These are phyloP conservation scores for Cavia porcellus DNA, from an alignment of 2,113 vertebrate species.

Conservation along the genomic window DNA sequence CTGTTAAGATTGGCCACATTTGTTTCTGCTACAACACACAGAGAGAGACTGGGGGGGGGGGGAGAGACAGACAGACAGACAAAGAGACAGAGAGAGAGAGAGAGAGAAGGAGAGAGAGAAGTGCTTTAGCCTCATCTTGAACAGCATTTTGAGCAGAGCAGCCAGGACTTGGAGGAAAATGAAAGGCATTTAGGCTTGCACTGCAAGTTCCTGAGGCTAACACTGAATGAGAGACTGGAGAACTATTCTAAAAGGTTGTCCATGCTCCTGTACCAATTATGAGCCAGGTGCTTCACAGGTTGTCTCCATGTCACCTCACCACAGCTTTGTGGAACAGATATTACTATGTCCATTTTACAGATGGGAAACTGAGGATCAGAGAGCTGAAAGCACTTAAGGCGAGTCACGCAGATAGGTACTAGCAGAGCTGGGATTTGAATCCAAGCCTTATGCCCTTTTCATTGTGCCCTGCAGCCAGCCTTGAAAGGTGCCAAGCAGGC, in stretches of 20 bases:
- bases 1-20: not conserved
- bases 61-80: too few species aligned
- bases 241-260: not conserved
- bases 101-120: too few species aligned
- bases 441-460: not conserved
- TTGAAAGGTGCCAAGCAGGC: constrained; percentile 14
- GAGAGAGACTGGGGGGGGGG: too few species aligned
- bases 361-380: not conserved
- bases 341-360: constrained; percentile 14
- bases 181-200: not conserved
- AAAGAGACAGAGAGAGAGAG: too few species aligned
- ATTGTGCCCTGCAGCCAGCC: not conserved
- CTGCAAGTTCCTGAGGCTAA: not conserved
- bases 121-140: not conserved
- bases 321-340: not conserved
- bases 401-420: not conserved
- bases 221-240: not conserved
- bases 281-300: not conserved
- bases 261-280: not conserved
- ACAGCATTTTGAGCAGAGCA: not conserved
- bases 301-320: not conserved
- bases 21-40: constrained; percentile 47
- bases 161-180: not conserved
- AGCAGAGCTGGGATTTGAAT: constrained; percentile 41
- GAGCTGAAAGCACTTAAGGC: not conserved